Base-by-base conservation (phyloP, 2,888 invertebrate genomes). In the Chirona hameri region DNA sequence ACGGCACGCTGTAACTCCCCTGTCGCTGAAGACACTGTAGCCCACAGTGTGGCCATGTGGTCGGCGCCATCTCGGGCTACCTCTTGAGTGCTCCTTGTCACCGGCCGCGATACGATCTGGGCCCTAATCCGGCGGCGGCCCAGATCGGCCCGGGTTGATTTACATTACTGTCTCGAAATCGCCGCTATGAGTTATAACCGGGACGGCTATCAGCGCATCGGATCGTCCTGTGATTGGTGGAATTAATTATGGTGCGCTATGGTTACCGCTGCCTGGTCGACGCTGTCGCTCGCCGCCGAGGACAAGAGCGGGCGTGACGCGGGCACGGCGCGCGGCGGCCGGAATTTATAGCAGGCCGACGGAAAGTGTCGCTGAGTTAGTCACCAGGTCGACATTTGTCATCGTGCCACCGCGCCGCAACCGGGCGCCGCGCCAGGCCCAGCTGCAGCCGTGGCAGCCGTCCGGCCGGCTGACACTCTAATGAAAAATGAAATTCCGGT, bases 171-270 rank as follows among this genome's bases (percentile, higher is more conserved):
- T 76, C 76, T 9, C 10, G 27, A 39, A 46, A 76, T 76, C 76
- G 76, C 39, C 76, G 46, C 76, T 21, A 76, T 76, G 76, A 76
- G 76, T 76, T 76, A 76, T 76, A 76, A 21, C 76, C 46, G 46
- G 76, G 24, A 24, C 46, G 39, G 46, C 39, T 76, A 76, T 76
- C 76, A 24, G 39, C 39, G 24, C 76, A 76, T 76, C 76, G 46
- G 24, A 15, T 9, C 76, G 46, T 24, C 21, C 24, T 46, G 76
- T 46, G 76, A 76, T 76, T 46, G 76, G 46, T 76, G 76, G 76
- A 76, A 76, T 76, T 76, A 39, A 76, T 76, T 76, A 46, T 12
- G 10, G 76, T 76, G 76, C 76, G 76, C 76, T 76, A 76, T 76
- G 76, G 76, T 46, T 24, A 18, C 72, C 72, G 72, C 3, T 29